phyloP scores from a whole-genome alignment of 2,797 vertebrate genomes.

The Setipinna tenuifilis region DNA sequence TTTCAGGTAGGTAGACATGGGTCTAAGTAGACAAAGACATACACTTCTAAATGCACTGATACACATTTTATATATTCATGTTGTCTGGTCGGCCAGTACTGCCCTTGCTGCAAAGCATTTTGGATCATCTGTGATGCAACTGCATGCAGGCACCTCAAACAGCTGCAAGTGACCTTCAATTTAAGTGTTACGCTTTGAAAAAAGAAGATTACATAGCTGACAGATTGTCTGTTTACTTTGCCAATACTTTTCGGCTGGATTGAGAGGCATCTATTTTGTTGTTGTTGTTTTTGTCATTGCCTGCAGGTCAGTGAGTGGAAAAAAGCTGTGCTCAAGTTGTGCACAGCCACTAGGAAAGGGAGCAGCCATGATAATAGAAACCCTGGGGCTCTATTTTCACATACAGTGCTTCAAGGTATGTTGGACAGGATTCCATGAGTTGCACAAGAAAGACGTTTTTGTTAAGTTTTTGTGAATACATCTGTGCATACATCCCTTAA shows the following conservation, averaged over 20 bases:
- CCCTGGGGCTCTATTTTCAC: constrained; percentile 92
- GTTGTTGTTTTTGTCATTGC: constrained; percentile 31
- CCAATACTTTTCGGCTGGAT: not conserved
- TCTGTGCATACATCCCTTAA: not conserved
- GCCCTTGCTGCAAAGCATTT: not conserved
- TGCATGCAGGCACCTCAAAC: not conserved
- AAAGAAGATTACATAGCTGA: not conserved
- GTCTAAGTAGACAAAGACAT: not conserved
- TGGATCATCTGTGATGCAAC: not conserved
- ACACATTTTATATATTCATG: not conserved
- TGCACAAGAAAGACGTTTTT: not conserved
- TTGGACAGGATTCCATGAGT: not conserved
- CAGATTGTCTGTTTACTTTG: not conserved
- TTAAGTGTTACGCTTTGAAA: too few relatives aligned
- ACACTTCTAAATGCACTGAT: not conserved
- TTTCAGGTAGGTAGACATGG: not conserved
- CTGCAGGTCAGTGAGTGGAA: constrained; percentile 91
- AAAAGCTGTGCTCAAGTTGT: constrained; percentile 92
- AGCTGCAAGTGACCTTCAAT: not conserved
- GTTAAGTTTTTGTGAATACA: not conserved
- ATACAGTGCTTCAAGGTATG: constrained; percentile 94
- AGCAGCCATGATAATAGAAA: constrained; percentile 97
- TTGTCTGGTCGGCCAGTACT: not conserved
- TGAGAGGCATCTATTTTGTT: not conserved
- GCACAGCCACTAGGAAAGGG: constrained; percentile 91